Evolutionary conservation across 1,140 invertebrate species (phyloP).

Genomic region (Leptestheria dahalacensis): DNA sequence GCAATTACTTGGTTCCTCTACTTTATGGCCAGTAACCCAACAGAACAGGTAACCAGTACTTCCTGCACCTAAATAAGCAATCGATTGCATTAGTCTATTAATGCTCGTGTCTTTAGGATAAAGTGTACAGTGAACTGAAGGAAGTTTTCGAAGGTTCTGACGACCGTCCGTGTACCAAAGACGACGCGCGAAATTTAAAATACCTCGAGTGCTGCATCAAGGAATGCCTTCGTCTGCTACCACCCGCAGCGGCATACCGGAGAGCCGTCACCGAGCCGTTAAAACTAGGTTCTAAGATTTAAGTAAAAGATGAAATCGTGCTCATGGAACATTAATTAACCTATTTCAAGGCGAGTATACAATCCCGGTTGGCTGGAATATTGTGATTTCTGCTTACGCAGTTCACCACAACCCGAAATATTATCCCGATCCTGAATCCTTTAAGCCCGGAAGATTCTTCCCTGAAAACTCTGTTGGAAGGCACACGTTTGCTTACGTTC

Average conservation of each 20-base stretch:
- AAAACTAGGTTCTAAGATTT: no score
- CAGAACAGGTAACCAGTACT: constrained; percentile 36
- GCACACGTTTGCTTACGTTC: constrained; percentile 49
- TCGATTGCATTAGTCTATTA: no score
- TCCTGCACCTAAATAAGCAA: no score
- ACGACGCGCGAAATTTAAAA: constrained; percentile 47
- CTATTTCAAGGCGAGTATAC: constrained; percentile 5
- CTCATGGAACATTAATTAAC: background rate
- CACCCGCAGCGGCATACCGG: constrained; percentile 31
- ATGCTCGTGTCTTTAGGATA: constrained; percentile 17
- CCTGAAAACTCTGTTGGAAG: constrained; percentile 37
- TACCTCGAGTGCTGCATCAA: constrained; percentile 50
- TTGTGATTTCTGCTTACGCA: constrained; percentile 34
- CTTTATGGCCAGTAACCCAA: constrained; percentile 32
- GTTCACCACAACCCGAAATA: constrained; percentile 31
- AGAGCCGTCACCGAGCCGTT: constrained; percentile 22
- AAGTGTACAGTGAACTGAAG: constrained; percentile 30
- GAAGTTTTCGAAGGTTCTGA: constrained; percentile 29
- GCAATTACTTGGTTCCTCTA: constrained; percentile 37
- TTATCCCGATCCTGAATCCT: constrained; percentile 47
- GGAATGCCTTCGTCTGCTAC: constrained; percentile 44
- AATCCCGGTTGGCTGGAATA: constrained; percentile 29
- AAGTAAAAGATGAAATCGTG: no score
- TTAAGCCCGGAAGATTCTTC: constrained; percentile 36
- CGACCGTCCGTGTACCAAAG: constrained; percentile 34